These are phyloP conservation scores for Cebidichthys violaceus DNA, from an alignment of 2,113 vertebrate genomes.

Conservation along the genomic window DNA sequence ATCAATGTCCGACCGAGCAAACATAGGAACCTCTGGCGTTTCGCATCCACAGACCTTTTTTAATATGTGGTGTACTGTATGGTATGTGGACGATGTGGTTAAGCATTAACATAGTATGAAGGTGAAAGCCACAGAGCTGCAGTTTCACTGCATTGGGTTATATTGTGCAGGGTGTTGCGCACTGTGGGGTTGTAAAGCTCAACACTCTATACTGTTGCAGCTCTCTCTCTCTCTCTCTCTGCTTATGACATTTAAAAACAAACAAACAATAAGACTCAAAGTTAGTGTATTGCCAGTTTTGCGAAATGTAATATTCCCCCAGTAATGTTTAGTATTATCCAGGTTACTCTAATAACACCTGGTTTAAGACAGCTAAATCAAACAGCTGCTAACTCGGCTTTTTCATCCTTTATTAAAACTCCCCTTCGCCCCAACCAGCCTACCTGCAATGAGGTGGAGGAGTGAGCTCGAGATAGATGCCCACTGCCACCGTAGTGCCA, in stretches of 20 bases:
- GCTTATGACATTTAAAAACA: not conserved
- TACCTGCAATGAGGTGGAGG: constrained; percentile 77
- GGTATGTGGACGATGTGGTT: constrained; percentile 42
- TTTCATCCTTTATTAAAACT: not conserved
- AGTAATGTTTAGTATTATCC: not conserved
- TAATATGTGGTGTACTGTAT: not conserved
- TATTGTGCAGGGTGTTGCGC: not conserved
- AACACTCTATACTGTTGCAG: not conserved
- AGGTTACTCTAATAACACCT: not conserved
- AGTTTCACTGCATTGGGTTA: constrained; percentile 4
- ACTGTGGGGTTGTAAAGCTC: not conserved
- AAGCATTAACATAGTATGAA: constrained; percentile 44
- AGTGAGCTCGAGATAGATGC: constrained; percentile 76
- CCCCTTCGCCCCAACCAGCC: not conserved
- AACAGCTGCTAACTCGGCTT: not conserved
- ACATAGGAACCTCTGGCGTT: constrained; percentile 10
- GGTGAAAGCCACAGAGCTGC: constrained; percentile 24
- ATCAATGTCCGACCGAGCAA: constrained; percentile 35
- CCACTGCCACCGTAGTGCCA: constrained; percentile 67
- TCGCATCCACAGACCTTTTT: constrained; percentile 24
- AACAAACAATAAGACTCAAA: not conserved
- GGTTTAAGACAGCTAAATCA: not conserved
- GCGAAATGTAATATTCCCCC: not conserved
- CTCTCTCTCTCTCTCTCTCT: not conserved
- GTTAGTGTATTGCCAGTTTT: not conserved